Evolutionary conservation across 2,888 invertebrate species (phyloP).

Genomic region (Stenchaetothrips biformis): DNA sequence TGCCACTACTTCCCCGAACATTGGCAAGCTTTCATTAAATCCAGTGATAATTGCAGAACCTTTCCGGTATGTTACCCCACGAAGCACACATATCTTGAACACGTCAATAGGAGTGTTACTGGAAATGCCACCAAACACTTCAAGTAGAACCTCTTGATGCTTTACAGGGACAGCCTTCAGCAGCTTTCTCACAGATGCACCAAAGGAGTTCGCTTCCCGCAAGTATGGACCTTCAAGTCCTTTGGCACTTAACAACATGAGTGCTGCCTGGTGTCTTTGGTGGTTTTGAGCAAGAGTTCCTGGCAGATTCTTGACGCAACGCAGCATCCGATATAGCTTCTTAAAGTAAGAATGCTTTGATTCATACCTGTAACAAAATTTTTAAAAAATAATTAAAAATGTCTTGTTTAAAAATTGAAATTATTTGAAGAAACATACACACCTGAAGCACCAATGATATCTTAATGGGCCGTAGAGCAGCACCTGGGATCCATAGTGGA

Average conservation of each 20-base stretch:
- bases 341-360: not conserved
- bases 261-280: not conserved
- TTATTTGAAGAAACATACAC: not conserved
- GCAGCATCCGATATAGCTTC: not conserved
- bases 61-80: too few relatives aligned
- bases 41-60: too few relatives aligned
- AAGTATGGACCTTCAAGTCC: not conserved
- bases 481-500: not conserved
- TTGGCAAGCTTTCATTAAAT: too few relatives aligned
- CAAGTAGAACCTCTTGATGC: too few relatives aligned
- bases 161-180: too few relatives aligned
- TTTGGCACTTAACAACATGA: not conserved
- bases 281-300: not conserved
- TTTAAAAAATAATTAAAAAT: not conserved
- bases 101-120: too few relatives aligned
- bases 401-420: not conserved
- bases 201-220: not conserved
- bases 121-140: too few relatives aligned
- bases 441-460: not conserved
- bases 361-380: not conserved
- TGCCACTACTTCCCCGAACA: too few relatives aligned
- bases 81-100: too few relatives aligned
- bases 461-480: not conserved
- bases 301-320: not conserved
- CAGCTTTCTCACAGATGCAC: not conserved